Evolutionary conservation across 30 jellyfish, hydroid and myxozoan genomes (phyloP).

Genomic region (Kudoa iwatai): DNA sequence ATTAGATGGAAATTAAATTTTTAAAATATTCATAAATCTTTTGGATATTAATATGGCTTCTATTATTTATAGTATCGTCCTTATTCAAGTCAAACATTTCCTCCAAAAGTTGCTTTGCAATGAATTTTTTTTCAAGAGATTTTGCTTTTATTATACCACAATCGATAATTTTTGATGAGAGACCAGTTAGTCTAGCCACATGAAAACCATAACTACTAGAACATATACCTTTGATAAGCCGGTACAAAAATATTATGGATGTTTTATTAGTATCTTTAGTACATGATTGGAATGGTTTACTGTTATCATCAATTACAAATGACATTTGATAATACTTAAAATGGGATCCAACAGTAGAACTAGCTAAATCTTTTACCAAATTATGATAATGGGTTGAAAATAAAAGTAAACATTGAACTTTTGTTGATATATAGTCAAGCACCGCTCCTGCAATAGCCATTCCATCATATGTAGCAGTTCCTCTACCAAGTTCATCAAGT

Average conservation of each 20-base stretch:
- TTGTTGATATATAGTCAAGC: slow-evolving; percentile 1
- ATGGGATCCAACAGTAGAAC: not conserved
- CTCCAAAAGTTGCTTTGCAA: too few species aligned
- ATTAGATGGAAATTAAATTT: too few species aligned
- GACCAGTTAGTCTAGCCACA: slow-evolving; percentile 27
- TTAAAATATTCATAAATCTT: too few species aligned
- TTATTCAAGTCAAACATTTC: too few species aligned
- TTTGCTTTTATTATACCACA: not conserved
- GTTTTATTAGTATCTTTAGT: slow-evolving; percentile 1
- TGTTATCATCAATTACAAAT: not conserved
- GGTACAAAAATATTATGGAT: slow-evolving; percentile 1
- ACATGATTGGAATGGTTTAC: too few species aligned
- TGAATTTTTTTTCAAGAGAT: not conserved
- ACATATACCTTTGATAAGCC: slow-evolving; percentile 3
- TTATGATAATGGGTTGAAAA: slow-evolving; percentile 9
- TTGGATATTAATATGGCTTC: too few species aligned
- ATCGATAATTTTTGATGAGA: not conserved
- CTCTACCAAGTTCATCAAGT: slow-evolving; percentile 8
- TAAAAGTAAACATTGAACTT: not conserved
- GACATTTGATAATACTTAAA: not conserved
- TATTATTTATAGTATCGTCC: too few species aligned
- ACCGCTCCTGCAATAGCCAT: slow-evolving; percentile 6
- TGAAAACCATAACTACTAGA: slow-evolving; percentile 12
- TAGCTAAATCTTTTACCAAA: not conserved
- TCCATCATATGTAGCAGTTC: slow-evolving; percentile 11